A percentile compares a stretch with the other conserved stretches of the same genome.
phyloP scores from a whole-genome alignment of 2,888 invertebrate genomes.

The Aethes cnicana region DNA sequence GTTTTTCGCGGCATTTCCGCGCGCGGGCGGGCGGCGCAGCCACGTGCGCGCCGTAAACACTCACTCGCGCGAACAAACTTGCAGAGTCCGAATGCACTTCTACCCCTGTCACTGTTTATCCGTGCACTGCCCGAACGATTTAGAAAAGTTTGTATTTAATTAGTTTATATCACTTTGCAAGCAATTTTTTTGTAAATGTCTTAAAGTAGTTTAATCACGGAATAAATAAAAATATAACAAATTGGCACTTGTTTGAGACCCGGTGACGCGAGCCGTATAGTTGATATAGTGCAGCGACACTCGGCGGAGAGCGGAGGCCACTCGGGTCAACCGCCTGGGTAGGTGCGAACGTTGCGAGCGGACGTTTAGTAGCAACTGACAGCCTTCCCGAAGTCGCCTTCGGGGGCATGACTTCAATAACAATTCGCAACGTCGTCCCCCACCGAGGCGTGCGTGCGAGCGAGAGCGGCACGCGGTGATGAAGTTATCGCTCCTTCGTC shows the following conservation, averaged over 20 bases:
- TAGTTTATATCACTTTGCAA: conserved; percentile 52
- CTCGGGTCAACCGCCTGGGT: conserved; percentile 66
- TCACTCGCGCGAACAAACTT: conserved; percentile 36
- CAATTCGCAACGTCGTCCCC: conserved; percentile 83
- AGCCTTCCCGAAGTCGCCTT: conserved; percentile 82
- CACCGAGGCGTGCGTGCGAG: conserved; percentile 78
- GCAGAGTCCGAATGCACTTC: conserved; percentile 10
- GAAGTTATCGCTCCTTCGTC: conserved; percentile 83
- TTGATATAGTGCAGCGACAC: conserved; percentile 56
- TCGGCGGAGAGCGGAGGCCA: conserved; percentile 49
- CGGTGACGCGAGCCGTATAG: conserved; percentile 51
- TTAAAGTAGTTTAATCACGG: conserved; percentile 68
- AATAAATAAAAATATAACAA: conserved; percentile 45
- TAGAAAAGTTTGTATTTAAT: conserved; percentile 50
- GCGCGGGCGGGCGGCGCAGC: conserved; percentile 63
- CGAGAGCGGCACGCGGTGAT: conserved; percentile 75
- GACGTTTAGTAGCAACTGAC: conserved; percentile 81
- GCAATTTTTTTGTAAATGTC: no score
- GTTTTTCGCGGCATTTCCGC: conserved; percentile 79
- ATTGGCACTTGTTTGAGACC: conserved; percentile 70
- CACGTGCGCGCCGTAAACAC: conserved; percentile 78
- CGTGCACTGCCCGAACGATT: conserved; percentile 31
- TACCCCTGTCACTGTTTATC: conserved; percentile 5
- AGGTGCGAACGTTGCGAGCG: conserved; percentile 78
- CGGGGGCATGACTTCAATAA: conserved; percentile 83